These are phyloP conservation scores for Rhorus exstirpatorius DNA, from an alignment of 2,888 invertebrate genomes.

Conservation along the genomic window DNA sequence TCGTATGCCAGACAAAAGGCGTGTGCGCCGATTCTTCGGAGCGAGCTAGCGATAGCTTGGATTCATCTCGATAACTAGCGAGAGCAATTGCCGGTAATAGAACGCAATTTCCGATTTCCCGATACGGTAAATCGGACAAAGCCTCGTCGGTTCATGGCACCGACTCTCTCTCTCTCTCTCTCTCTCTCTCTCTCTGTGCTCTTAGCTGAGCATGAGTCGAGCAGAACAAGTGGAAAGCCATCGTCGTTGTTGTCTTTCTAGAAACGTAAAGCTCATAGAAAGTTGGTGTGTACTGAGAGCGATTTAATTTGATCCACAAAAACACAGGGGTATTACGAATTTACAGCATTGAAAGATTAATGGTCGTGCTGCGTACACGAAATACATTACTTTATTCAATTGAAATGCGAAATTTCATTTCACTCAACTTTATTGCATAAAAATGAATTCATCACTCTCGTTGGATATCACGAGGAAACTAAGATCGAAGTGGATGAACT, in stretches of 20 bases:
- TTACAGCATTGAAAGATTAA: not conserved
- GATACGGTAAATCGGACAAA: constrained; percentile 30
- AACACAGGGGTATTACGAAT: not conserved
- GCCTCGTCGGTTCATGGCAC: constrained; percentile 24
- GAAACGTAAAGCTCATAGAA: not conserved
- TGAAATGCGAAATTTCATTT: not conserved
- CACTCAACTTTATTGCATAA: no score
- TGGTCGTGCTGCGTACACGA: not conserved
- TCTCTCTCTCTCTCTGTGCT: not conserved
- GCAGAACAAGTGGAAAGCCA: constrained; percentile 8
- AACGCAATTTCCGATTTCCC: constrained; percentile 45
- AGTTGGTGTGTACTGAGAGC: not conserved
- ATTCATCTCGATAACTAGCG: constrained; percentile 6
- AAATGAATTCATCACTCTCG: no score
- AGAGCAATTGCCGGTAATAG: constrained; percentile 42
- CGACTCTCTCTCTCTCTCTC: no score
- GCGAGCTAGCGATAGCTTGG: constrained; percentile 2
- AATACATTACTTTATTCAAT: not conserved
- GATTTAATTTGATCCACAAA: constrained; percentile 25
- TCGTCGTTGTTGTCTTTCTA: not conserved
- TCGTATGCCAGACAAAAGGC: constrained; percentile 47
- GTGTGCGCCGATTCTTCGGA: constrained; percentile 10
- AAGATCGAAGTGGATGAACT: no score
- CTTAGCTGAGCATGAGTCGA: not conserved
- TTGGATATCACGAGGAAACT: no score